Evolutionary conservation across 1,140 invertebrate species (phyloP).

Genomic region (Cherax destructor): DNA sequence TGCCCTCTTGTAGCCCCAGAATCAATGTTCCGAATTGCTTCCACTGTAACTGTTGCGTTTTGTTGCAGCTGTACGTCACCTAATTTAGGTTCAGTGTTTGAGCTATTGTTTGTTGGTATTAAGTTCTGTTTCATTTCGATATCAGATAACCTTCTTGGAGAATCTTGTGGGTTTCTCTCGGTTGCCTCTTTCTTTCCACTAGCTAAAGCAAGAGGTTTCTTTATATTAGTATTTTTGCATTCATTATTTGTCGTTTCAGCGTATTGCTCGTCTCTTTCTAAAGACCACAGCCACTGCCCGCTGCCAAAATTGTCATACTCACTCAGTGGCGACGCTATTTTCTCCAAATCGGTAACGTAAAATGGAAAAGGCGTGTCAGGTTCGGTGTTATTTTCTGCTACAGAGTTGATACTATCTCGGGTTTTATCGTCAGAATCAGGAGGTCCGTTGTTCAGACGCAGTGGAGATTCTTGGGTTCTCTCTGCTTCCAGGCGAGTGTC

Average conservation of each 20-base stretch:
- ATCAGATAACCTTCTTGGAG: background rate
- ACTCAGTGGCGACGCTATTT: constrained; percentile 26
- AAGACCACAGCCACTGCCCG: constrained; percentile 29
- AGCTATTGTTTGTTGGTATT: too few species aligned
- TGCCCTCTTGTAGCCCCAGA: background rate
- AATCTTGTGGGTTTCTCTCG: background rate
- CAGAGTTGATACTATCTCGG: background rate
- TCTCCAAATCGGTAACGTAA: background rate
- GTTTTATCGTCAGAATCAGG: background rate
- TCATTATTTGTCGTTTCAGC: background rate
- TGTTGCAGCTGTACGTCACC: background rate
- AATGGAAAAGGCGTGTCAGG: background rate
- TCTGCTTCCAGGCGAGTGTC: background rate
- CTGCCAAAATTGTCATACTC: constrained; percentile 46
- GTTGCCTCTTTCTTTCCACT: background rate
- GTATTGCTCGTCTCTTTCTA: constrained; percentile 25
- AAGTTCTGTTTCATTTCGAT: background rate
- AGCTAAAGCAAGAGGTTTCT: background rate
- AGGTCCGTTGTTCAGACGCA: background rate
- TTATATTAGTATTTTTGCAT: background rate
- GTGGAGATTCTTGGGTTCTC: background rate
- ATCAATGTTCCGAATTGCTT: too few species aligned
- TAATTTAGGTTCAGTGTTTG: background rate
- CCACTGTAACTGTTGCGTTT: background rate
- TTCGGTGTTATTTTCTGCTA: background rate